A percentile compares a stretch with the other conserved stretches of the same genome.
Evolutionary conservation across 2,888 invertebrate species (phyloP).

Genomic region (Aporophyla lueneburgensis): DNA sequence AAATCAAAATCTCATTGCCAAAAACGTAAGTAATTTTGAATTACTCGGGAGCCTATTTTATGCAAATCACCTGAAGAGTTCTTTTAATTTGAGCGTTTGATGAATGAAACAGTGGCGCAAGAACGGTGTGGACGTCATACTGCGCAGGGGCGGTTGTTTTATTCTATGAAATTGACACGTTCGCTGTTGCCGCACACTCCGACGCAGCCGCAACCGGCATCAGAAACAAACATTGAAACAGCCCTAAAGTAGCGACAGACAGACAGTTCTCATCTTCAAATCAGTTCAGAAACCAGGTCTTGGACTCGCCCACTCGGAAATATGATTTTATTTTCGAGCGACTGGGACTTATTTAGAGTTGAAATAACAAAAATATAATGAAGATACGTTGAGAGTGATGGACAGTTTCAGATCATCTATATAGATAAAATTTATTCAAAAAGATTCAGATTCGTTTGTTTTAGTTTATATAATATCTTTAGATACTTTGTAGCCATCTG

Average conservation of each 20-base stretch:
- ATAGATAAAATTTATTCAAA: background rate
- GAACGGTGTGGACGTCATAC: background rate
- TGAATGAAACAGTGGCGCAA: background rate
- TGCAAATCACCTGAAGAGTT: background rate
- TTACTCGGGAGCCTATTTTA: background rate
- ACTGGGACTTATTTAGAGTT: background rate
- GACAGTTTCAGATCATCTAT: background rate
- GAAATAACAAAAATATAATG: background rate
- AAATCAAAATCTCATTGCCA: background rate
- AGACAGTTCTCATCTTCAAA: background rate
- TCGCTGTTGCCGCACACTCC: background rate
- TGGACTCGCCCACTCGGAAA: background rate
- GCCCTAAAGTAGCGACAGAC: background rate
- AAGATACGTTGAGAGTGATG: background rate
- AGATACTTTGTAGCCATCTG: background rate
- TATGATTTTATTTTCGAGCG: slow-evolving; percentile 17
- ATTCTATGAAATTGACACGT: background rate
- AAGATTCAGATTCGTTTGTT: background rate
- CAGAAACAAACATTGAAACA: background rate
- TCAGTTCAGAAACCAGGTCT: background rate
- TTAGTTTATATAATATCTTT: too few species aligned
- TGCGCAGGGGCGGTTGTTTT: background rate
- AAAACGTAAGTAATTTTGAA: background rate
- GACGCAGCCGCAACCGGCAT: background rate
- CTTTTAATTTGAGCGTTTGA: background rate